Evolutionary conservation across 2,113 vertebrate genomes (phyloP), one percentile per base, ranked within the genome.

Genomic region (Acrocephalus arundinaceus): DNA sequence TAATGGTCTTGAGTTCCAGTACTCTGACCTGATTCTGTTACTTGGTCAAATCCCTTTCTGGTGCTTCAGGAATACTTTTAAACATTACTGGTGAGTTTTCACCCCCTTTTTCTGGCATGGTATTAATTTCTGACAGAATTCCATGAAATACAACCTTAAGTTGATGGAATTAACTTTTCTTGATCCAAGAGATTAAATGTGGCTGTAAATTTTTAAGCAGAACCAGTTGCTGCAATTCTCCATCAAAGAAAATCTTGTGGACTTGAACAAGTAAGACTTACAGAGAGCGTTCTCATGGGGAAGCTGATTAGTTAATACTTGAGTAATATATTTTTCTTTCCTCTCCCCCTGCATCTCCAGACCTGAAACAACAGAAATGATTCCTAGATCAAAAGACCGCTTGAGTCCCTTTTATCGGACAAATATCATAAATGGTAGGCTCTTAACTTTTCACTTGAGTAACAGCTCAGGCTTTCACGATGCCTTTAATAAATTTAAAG

Each of bases 201-300:
- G 85, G 76, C 85, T 95, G 90, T 96, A 96, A 93, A 94, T 96
- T 96, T 96, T 97, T 93, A 96, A 96, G 89, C 82, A 96, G 90
- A 96, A 91, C 63, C 83, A 82, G 85, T 95, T 92, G 89, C 85
- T 94, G 77, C 66, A 78, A 79, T 97, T 97, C 85, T 41, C 85
- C 82, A 96, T 95, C 90, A 97, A 97, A 97, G 95, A 89, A 94
- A 95, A 91, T 78, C 85, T 89, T 87, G 70, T 84, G 95, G 89
- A 88, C 84, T 91, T 93, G 94, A 97, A 87, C 0, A 37, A 94
- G 5, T 66, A 96, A 85, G 89, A 79, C 93, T 92, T 95, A 81
- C 18, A 65, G 79, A 91, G 82, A 80, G 31, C 1, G 0, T 82
- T 87, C 95, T 97, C 79, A 55, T 41, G 89, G 94, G 95, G 74